Evolutionary conservation across 2,797 vertebrate species (phyloP).

Genomic region (Ptychadena robeensis): DNA sequence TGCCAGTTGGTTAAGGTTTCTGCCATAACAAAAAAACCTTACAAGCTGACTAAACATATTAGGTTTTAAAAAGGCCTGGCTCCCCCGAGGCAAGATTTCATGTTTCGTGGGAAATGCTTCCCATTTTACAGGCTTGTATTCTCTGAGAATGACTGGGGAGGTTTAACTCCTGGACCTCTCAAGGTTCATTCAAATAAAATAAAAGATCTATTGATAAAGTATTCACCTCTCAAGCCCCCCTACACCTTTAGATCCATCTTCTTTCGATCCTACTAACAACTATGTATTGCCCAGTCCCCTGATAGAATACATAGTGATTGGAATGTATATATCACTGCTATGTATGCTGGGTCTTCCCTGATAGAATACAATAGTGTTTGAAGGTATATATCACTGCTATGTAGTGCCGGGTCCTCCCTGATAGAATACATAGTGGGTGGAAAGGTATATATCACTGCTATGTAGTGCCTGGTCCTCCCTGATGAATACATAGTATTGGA

Average conservation of each 20-base stretch:
- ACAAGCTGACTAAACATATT: slow-evolving; percentile 64
- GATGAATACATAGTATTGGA: no score
- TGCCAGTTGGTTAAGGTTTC: slow-evolving; percentile 64
- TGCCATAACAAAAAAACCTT: slow-evolving; percentile 59
- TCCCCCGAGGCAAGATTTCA: not conserved
- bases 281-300: not conserved
- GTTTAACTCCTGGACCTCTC: not conserved
- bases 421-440: no score
- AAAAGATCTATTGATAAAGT: not conserved
- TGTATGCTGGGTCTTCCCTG: no score
- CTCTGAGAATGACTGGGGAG: not conserved
- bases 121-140: slow-evolving; percentile 7
- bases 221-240: not conserved
- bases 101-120: slow-evolving; percentile 41
- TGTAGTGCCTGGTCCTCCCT: no score
- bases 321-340: no score
- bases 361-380: no score
- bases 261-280: no score
- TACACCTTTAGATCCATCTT: not conserved
- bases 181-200: not conserved
- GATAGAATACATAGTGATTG: no score
- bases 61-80: slow-evolving; percentile 32
- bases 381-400: no score
- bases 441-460: no score
- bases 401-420: no score